Percentiles rank a stretch among this genome's conserved stretches.
phyloP scores from a whole-genome alignment of 2,888 invertebrate genomes.

The Dromius quadrimaculatus region DNA sequence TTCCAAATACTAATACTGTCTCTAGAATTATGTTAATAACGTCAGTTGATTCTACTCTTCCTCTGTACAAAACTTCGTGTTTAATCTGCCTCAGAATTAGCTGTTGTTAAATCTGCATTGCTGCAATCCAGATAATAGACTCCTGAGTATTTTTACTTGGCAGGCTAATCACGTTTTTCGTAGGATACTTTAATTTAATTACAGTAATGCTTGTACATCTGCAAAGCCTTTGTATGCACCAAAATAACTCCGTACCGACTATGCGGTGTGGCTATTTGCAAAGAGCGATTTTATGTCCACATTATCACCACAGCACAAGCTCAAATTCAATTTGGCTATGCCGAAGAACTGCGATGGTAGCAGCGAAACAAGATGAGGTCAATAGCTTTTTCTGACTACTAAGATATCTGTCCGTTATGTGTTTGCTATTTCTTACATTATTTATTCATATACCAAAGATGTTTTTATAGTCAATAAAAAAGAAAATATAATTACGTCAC shows the following conservation, averaged over 20 bases:
- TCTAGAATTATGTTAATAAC: too few relatives aligned
- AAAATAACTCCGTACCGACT: not conserved
- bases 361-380: too few relatives aligned
- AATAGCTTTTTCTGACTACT: too few relatives aligned
- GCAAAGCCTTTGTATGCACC: not conserved
- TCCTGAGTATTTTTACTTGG: not conserved
- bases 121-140: conserved; percentile 3
- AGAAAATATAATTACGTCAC: too few relatives aligned
- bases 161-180: conserved; percentile 24
- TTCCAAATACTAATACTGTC: too few relatives aligned
- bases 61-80: too few relatives aligned
- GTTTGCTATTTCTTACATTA: too few relatives aligned
- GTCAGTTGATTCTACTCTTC: too few relatives aligned
- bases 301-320: not conserved
- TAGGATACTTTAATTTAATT: conserved; percentile 25
- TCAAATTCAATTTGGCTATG: conserved; percentile 14
- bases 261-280: not conserved
- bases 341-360: too few relatives aligned
- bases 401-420: too few relatives aligned
- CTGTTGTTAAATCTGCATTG: not conserved
- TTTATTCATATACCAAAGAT: too few relatives aligned
- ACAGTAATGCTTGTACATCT: conserved; percentile 18
- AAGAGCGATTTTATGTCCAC: conserved; percentile 27
- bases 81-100: not conserved
- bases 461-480: too few relatives aligned